A percentile compares a stretch with the other conserved stretches of the same genome.
Evolutionary conservation across 2,888 invertebrate genomes (phyloP).

Genomic region (Nipponacmea schrenckii): DNA sequence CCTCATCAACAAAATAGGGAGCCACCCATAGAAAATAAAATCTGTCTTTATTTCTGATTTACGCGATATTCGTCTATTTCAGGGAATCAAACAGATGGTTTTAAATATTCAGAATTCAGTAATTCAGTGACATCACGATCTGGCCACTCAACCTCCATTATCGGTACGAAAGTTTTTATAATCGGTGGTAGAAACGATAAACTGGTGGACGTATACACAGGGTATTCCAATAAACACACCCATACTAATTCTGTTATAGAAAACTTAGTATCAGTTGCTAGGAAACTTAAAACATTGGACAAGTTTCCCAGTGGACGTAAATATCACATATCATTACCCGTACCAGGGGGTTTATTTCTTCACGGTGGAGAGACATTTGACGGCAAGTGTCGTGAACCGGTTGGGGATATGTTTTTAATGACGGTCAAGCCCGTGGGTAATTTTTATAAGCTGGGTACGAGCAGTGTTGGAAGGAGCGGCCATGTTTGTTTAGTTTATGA

Average conservation of each 20-base stretch:
- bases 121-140: constrained; percentile 57
- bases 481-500: constrained; percentile 53
- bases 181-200: constrained; percentile 63
- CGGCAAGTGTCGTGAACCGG: constrained; percentile 59
- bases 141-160: constrained; percentile 58
- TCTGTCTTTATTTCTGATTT: no score
- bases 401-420: constrained; percentile 60
- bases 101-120: constrained; percentile 10
- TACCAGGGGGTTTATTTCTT: constrained; percentile 49
- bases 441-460: constrained; percentile 52
- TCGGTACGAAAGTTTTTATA: constrained; percentile 51
- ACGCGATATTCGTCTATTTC: no score
- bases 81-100: background rate
- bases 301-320: constrained; percentile 63
- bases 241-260: constrained; percentile 5
- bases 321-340: constrained; percentile 56
- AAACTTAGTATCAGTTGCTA: constrained; percentile 15
- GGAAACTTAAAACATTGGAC: constrained; percentile 38
- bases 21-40: no score
- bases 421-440: constrained; percentile 38
- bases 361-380: constrained; percentile 68
- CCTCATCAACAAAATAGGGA: no score
- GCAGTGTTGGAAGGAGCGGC: constrained; percentile 51
- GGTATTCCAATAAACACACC: constrained; percentile 10
- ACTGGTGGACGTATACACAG: constrained; percentile 50